Evolutionary conservation across 2,113 vertebrate species (phyloP).

Genomic region (Neoarius graeffei): DNA sequence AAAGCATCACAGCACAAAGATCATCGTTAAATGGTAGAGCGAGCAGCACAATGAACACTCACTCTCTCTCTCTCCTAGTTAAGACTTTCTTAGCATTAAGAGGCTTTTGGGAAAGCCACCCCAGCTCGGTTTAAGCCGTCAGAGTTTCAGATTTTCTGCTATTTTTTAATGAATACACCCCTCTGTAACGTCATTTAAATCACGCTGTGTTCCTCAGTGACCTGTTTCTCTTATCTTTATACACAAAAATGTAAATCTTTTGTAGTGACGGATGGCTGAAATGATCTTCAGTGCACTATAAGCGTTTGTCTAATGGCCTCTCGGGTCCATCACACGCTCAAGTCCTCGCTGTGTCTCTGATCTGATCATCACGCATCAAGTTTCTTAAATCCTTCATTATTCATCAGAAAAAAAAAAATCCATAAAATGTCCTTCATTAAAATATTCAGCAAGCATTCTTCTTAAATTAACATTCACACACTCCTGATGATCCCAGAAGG

Average conservation of each 20-base stretch:
- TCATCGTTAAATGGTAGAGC: no score
- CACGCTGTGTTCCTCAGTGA: no score
- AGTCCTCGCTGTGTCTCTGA: neutral
- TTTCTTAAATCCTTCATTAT: neutral
- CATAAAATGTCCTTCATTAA: neutral
- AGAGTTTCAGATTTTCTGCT: neutral
- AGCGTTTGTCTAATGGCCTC: slow-evolving; percentile 51
- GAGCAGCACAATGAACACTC: no score
- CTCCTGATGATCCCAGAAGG: slow-evolving; percentile 60
- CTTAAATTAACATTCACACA: slow-evolving; percentile 83
- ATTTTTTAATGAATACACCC: neutral
- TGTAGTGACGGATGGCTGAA: slow-evolving; percentile 16
- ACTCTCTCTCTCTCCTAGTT: no score
- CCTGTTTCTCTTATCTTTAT: neutral
- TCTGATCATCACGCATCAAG: neutral
- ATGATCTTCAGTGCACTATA: slow-evolving; percentile 42
- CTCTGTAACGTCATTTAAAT: no score
- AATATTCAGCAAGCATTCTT: slow-evolving; percentile 72
- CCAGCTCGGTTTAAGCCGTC: neutral
- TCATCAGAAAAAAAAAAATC: slow-evolving; percentile 23
- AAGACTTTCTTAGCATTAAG: no score
- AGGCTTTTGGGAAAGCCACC: no score
- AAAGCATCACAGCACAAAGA: no score
- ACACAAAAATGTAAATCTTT: neutral
- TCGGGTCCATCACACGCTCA: neutral